Conservation (phyloP, 2,113 vertebrate species). For the Sinocyclocheilus anophthalmus region DNA sequence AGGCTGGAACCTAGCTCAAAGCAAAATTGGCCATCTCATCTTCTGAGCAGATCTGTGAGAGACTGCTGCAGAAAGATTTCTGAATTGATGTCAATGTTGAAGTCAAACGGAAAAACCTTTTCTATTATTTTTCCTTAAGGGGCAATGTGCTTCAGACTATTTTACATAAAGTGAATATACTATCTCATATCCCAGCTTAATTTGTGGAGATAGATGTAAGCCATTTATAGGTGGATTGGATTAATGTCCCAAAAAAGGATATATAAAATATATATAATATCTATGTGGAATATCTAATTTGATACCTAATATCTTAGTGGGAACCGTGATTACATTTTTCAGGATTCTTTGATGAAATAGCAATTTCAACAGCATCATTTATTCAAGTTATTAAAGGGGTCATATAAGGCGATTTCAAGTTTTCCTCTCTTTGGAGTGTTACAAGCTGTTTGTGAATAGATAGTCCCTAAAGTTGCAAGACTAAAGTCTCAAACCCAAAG, state of each 20-base stretch:
- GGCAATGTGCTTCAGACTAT: neutral
- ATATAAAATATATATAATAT: too few relatives aligned
- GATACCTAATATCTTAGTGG: too few relatives aligned
- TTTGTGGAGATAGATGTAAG: neutral
- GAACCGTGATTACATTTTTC: too few relatives aligned
- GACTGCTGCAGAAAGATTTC: neutral
- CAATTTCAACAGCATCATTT: too few relatives aligned
- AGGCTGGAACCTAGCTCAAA: neutral
- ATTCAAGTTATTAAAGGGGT: neutral
- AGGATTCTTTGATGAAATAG: neutral
- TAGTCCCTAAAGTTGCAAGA: too few relatives aligned
- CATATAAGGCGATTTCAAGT: too few relatives aligned
- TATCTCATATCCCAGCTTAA: neutral
- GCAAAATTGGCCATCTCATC: conserved; percentile 12
- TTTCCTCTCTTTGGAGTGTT: too few relatives aligned
- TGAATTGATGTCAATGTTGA: neutral
- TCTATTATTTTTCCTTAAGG: neutral
- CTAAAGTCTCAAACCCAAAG: too few relatives aligned
- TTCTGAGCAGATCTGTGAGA: neutral
- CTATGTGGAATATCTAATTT: too few relatives aligned
- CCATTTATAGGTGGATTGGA: neutral
- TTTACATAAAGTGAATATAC: too few relatives aligned
- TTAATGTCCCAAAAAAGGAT: neutral
- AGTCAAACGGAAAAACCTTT: conserved; percentile 1
- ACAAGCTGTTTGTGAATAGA: too few relatives aligned